Conservation (phyloP, 2,113 vertebrate species). For the Leucoraja erinaceus region DNA sequence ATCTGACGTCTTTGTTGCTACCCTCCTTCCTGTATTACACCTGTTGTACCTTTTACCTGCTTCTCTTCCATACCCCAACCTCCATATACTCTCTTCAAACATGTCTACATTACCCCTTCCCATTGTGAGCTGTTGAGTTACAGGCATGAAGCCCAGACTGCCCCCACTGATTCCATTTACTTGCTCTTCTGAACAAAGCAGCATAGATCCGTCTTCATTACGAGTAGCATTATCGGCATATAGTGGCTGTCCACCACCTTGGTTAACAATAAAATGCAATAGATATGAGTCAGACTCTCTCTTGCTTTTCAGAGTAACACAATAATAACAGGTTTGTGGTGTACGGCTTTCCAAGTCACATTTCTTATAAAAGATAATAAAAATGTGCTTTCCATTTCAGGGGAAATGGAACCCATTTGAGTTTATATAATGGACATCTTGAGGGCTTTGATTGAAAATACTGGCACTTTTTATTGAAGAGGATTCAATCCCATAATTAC, state of each 20-base stretch:
- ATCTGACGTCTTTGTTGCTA: not conserved
- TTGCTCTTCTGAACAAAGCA: not conserved
- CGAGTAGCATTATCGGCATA: not conserved
- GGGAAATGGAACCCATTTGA: conserved; percentile 32
- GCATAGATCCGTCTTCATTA: conserved; percentile 4
- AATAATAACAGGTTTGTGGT: conserved; percentile 23
- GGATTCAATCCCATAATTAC: conserved; percentile 37
- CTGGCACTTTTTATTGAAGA: conserved; percentile 37
- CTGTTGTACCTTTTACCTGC: not conserved
- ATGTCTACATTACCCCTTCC: not conserved
- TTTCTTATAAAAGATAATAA: conserved; percentile 37
- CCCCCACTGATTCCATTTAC: not conserved
- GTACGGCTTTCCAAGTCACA: conserved; percentile 27
- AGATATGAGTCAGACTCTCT: not conserved
- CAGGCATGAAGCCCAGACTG: not conserved
- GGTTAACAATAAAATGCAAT: conserved; percentile 10
- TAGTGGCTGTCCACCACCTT: not conserved
- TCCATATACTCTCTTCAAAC: not conserved
- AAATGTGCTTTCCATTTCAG: conserved; percentile 27
- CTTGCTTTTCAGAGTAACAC: not conserved
- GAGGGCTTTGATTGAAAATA: conserved; percentile 31
- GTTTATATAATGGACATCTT: conserved; percentile 31
- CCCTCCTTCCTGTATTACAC: not conserved
- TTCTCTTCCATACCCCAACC: not conserved
- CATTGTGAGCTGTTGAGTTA: not conserved